Evolutionary conservation across 64 coral and sea anemone species (phyloP).

Genomic region (Catalaphyllia jardinei): DNA sequence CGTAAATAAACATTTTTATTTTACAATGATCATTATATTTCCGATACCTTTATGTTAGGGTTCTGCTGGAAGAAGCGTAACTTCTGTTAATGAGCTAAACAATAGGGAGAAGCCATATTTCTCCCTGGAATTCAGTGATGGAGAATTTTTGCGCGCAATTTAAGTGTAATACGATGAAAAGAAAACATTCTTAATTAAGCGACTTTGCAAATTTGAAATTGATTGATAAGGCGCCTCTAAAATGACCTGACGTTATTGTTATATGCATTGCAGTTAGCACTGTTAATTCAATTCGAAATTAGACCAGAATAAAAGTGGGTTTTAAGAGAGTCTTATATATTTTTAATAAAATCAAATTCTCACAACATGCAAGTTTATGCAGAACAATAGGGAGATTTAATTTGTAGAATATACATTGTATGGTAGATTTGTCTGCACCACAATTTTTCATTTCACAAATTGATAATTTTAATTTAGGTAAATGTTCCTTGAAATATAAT

Average conservation of each 20-base stretch:
- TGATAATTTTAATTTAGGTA: too few species aligned
- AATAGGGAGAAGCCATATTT: background rate
- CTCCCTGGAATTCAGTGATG: background rate
- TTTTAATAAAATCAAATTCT: background rate
- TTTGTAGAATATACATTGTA: too few species aligned
- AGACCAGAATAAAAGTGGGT: background rate
- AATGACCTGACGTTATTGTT: background rate
- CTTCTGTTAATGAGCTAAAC: background rate
- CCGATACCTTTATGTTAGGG: background rate
- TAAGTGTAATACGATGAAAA: background rate
- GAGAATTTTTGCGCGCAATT: background rate
- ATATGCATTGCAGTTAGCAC: background rate
- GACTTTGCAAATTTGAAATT: background rate
- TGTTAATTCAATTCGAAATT: background rate
- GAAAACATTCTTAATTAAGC: background rate
- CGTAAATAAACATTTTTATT: slow-evolving; percentile 42
- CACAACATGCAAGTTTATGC: too few species aligned
- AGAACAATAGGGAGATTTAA: too few species aligned
- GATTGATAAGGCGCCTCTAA: background rate
- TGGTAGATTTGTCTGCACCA: too few species aligned
- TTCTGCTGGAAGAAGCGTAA: background rate
- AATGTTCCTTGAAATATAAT: too few species aligned
- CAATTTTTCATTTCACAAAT: too few species aligned
- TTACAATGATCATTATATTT: background rate
- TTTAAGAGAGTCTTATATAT: background rate